Percentiles rank a stretch among this genome's conserved stretches.
These are phyloP conservation scores for Atopsyche davidsoni DNA, from an alignment of 1,140 invertebrate species.

Conservation along the genomic window DNA sequence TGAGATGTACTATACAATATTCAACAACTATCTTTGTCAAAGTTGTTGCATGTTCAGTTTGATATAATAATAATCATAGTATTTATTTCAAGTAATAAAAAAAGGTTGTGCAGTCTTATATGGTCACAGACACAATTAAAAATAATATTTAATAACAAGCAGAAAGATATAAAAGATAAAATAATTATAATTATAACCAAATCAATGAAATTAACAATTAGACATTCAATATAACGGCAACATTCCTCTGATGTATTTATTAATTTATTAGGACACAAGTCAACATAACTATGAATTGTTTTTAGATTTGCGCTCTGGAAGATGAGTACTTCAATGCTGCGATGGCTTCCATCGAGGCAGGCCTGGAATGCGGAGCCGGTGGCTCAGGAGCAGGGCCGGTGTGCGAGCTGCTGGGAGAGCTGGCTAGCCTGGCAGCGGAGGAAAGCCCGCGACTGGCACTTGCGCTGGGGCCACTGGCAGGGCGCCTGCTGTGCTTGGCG, in stretches of 20 bases:
- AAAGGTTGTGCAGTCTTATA: neutral
- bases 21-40: neutral
- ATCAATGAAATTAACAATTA: too few relatives aligned
- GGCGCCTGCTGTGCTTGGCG: constrained; percentile 15
- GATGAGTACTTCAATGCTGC: constrained; percentile 23
- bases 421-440: constrained; percentile 12
- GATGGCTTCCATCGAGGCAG: constrained; percentile 21
- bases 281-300: too few relatives aligned
- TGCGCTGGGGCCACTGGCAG: constrained; percentile 18
- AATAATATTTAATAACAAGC: too few relatives aligned
- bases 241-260: too few relatives aligned
- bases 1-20: neutral
- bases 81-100: neutral
- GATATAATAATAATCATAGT: too few relatives aligned
- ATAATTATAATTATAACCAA: too few relatives aligned
- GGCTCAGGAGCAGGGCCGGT: constrained; percentile 17
- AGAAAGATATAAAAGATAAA: too few relatives aligned
- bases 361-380: constrained; percentile 15
- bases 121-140: too few relatives aligned
- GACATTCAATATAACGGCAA: too few relatives aligned
- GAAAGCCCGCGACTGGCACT: constrained; percentile 3
- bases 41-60: too few relatives aligned
- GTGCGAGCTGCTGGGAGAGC: constrained; percentile 22
- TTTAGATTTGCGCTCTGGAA: constrained; percentile 26
- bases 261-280: too few relatives aligned